These are phyloP conservation scores for Dendronephthya gigantea DNA, from an alignment of 64 coral and sea anemone species.

Conservation along the genomic window DNA sequence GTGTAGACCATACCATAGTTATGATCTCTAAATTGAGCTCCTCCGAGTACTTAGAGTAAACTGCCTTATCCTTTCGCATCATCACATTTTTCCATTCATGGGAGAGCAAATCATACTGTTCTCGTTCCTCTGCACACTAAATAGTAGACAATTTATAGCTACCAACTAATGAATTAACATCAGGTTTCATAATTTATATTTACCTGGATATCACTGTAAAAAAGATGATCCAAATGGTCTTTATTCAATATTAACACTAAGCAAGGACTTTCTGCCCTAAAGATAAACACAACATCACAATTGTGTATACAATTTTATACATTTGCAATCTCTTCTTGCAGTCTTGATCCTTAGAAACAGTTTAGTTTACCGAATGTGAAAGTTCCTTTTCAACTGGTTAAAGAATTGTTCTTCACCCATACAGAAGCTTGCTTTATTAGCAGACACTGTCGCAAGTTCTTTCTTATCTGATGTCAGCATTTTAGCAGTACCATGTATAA, in stretches of 20 bases:
- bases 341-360: neutral
- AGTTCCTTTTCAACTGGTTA: neutral
- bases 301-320: no score
- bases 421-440: neutral
- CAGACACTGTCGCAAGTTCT: constrained; percentile 11
- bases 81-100: neutral
- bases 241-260: neutral
- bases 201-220: constrained; percentile 8
- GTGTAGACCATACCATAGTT: neutral
- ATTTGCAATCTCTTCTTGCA: neutral
- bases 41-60: constrained; percentile 6
- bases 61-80: neutral
- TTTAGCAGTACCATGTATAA: constrained; percentile 11
- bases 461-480: constrained; percentile 2
- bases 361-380: neutral
- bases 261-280: neutral
- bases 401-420: constrained; percentile 10
- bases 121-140: neutral
- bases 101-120: neutral
- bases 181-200: neutral
- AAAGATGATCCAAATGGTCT: neutral
- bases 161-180: neutral
- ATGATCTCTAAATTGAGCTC: neutral
- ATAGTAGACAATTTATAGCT: no score
- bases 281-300: neutral